These are phyloP conservation scores for Poeciliopsis infans DNA, from an alignment of 2,797 vertebrate genomes.

Conservation along the genomic window DNA sequence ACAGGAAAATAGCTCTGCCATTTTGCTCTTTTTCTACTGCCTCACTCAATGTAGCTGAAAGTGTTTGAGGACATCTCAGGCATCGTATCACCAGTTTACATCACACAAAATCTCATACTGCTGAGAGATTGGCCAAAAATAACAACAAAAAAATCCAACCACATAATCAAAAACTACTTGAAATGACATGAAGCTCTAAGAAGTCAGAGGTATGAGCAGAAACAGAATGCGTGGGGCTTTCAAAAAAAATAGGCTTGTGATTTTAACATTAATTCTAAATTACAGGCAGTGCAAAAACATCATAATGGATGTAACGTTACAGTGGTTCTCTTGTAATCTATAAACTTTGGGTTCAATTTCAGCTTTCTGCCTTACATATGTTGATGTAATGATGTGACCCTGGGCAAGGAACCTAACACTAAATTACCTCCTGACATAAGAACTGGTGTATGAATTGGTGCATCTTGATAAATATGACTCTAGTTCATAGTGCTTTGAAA, in stretches of 20 bases:
- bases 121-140: conserved; percentile 6
- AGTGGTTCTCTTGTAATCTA: background rate
- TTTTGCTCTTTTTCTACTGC: conserved; percentile 23
- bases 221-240: background rate
- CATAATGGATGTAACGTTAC: background rate
- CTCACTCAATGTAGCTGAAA: conserved; percentile 20
- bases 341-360: background rate
- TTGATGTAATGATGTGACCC: background rate
- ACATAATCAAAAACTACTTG: background rate
- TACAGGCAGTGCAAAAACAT: background rate
- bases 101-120: conserved; percentile 44
- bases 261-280: background rate
- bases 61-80: conserved; percentile 38
- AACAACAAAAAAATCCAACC: conserved; percentile 23
- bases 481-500: background rate
- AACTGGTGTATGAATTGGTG: background rate
- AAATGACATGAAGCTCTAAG: background rate
- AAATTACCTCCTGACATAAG: background rate
- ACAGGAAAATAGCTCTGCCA: conserved; percentile 26
- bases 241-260: background rate
- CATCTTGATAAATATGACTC: background rate
- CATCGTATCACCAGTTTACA: conserved; percentile 45
- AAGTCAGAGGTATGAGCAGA: background rate
- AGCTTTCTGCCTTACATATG: background rate
- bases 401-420: background rate